Evolutionary conservation across 2,113 vertebrate genomes (phyloP).

Genomic region (Vombatus ursinus): DNA sequence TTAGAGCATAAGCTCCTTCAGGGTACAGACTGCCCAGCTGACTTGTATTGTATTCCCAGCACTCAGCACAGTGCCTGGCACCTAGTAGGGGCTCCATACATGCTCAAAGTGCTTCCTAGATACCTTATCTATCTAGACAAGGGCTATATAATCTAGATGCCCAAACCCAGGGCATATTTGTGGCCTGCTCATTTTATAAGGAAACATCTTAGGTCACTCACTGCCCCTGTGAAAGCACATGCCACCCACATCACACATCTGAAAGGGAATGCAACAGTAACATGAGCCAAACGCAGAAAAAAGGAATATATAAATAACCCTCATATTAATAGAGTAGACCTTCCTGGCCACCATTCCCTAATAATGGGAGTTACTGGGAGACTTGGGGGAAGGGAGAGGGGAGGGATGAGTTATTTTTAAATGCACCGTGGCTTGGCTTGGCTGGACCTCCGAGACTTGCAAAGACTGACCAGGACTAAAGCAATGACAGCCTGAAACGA

Average conservation of each 20-base stretch:
- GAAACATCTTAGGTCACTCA: conserved; percentile 51
- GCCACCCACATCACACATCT: conserved; percentile 14
- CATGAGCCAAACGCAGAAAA: background rate
- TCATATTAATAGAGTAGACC: conserved; percentile 64
- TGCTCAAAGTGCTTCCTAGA: background rate
- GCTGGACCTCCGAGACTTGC: conserved; percentile 67
- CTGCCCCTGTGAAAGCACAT: conserved; percentile 39
- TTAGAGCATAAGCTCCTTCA: background rate
- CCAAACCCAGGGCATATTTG: background rate
- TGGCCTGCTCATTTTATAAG: background rate
- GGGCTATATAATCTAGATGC: background rate
- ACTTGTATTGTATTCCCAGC: background rate
- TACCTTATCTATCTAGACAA: background rate
- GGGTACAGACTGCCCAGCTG: background rate
- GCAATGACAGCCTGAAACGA: background rate
- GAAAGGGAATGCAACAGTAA: conserved; percentile 37
- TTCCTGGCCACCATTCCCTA: conserved; percentile 4
- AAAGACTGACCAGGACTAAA: conserved; percentile 48
- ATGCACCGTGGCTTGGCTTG: conserved; percentile 80
- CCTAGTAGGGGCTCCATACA: background rate
- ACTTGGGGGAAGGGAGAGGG: background rate
- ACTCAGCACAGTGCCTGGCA: background rate
- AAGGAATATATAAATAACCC: conserved; percentile 70
- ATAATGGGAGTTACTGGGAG: background rate
- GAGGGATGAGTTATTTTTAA: conserved; percentile 46